These are phyloP conservation scores for Tricholauxania praeusta DNA, from an alignment of 2,888 invertebrate species.

Conservation along the genomic window DNA sequence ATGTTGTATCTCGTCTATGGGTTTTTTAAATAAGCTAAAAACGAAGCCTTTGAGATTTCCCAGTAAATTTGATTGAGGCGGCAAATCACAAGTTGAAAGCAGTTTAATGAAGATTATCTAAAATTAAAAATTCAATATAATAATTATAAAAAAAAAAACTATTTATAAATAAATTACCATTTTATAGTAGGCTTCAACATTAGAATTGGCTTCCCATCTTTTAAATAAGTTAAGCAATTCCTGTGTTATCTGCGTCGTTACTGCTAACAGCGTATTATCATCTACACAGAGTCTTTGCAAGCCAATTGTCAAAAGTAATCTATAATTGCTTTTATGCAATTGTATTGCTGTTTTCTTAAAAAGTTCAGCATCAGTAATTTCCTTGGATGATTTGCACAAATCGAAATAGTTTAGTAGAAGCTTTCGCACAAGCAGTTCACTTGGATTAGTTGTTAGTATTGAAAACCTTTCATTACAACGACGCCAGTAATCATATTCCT, in stretches of 20 bases:
- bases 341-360: not conserved
- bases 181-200: slow-evolving; percentile 49
- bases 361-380: slow-evolving; percentile 15
- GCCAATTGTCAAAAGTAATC: slow-evolving; percentile 22
- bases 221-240: not conserved
- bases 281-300: slow-evolving; percentile 7
- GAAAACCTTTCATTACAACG: slow-evolving; percentile 49
- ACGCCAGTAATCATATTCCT: slow-evolving; percentile 45
- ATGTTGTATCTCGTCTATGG: not conserved
- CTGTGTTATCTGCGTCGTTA: not conserved
- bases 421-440: slow-evolving; percentile 48
- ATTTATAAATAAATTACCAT: slow-evolving; percentile 43
- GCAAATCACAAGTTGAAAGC: not conserved
- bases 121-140: not conserved
- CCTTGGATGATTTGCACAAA: slow-evolving; percentile 12
- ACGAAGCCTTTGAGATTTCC: not conserved
- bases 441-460: slow-evolving; percentile 46
- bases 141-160: too few species aligned
- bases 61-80: not conserved
- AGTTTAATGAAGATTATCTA: slow-evolving; percentile 8
- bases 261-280: not conserved
- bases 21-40: not conserved
- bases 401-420: slow-evolving; percentile 41
- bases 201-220: slow-evolving; percentile 1
- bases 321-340: slow-evolving; percentile 5